Percentiles rank a stretch among this genome's conserved stretches.
These are phyloP conservation scores for Psammodynastes pulverulentus DNA, from an alignment of 2,113 vertebrate species.

Conservation along the genomic window DNA sequence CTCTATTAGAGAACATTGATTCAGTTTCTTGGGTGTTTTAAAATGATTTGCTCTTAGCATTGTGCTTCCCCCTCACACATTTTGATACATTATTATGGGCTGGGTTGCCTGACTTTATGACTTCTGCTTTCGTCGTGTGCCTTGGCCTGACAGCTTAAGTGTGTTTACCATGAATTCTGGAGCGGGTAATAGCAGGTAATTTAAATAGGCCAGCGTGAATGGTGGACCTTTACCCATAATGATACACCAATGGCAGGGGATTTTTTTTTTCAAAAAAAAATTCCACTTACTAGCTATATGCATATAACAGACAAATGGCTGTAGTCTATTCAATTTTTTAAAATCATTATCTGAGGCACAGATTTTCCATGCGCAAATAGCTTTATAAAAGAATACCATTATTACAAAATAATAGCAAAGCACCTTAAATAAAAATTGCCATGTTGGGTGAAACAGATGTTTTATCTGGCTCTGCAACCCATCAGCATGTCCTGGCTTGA, in stretches of 20 bases:
- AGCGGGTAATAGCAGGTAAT: conserved; percentile 54
- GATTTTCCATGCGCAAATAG: conserved; percentile 45
- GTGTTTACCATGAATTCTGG: conserved; percentile 63
- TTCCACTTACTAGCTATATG: conserved; percentile 49
- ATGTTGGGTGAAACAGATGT: background rate
- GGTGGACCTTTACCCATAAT: conserved; percentile 59
- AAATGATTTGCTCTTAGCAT: conserved; percentile 66
- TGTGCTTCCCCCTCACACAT: conserved; percentile 61
- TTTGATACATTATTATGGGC: conserved; percentile 69
- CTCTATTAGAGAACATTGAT: conserved; percentile 63
- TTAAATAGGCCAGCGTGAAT: conserved; percentile 65
- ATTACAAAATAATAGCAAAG: conserved; percentile 5
- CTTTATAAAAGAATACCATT: conserved; percentile 43
- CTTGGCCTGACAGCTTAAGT: conserved; percentile 65
- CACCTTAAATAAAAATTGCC: background rate
- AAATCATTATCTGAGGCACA: conserved; percentile 42
- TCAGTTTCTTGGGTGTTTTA: conserved; percentile 62
- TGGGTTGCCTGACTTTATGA: conserved; percentile 62
- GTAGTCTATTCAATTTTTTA: background rate
- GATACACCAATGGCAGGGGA: conserved; percentile 15
- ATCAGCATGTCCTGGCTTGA: background rate
- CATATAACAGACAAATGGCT: conserved; percentile 60
- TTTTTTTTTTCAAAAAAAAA: conserved; percentile 27
- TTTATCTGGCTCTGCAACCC: conserved; percentile 1
- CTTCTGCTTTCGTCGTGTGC: conserved; percentile 60